Percentiles rank a stretch among this genome's conserved stretches.
Evolutionary conservation across 2,113 vertebrate species (phyloP).

Genomic region (Dascyllus trimaculatus): DNA sequence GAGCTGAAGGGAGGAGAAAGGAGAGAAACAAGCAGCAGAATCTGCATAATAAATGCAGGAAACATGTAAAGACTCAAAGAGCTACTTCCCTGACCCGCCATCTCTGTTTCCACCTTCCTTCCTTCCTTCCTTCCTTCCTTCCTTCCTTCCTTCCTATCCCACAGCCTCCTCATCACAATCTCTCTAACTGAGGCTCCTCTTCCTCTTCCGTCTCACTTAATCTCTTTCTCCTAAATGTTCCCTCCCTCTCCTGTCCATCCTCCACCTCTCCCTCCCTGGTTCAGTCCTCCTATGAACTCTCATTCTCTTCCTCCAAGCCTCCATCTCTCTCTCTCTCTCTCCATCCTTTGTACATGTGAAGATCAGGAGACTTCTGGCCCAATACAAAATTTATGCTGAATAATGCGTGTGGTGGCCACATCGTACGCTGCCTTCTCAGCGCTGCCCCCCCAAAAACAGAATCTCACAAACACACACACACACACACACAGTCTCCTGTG

Average conservation of each 20-base stretch:
- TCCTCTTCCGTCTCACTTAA: not conserved
- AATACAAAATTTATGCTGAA: conserved; percentile 89
- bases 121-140: not conserved
- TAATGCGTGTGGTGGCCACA: conserved; percentile 86
- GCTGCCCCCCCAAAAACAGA: conserved; percentile 64
- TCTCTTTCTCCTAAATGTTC: not conserved
- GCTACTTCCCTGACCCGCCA: not conserved
- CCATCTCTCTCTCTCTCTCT: not conserved
- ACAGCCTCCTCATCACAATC: not conserved
- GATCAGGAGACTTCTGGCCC: conserved; percentile 71
- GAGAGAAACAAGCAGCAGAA: conserved; percentile 52
- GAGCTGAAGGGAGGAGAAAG: conserved; percentile 26
- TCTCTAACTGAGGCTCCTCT: not conserved
- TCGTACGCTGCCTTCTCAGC: conserved; percentile 78
- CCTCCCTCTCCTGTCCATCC: not conserved
- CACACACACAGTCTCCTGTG: conserved; percentile 80
- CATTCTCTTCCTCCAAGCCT: not conserved
- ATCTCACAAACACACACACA: conserved; percentile 20
- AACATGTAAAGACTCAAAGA: conserved; percentile 54
- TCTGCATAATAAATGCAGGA: conserved; percentile 72
- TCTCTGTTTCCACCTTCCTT: conserved; percentile 3
- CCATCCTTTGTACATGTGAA: conserved; percentile 64
- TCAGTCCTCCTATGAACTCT: conserved; percentile 36
- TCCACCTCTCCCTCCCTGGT: not conserved
- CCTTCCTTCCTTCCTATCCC: not conserved